Percentiles rank a stretch among this genome's conserved stretches.
phyloP scores from a whole-genome alignment of 2,113 vertebrate genomes.

The Ploceus nigricollis region DNA sequence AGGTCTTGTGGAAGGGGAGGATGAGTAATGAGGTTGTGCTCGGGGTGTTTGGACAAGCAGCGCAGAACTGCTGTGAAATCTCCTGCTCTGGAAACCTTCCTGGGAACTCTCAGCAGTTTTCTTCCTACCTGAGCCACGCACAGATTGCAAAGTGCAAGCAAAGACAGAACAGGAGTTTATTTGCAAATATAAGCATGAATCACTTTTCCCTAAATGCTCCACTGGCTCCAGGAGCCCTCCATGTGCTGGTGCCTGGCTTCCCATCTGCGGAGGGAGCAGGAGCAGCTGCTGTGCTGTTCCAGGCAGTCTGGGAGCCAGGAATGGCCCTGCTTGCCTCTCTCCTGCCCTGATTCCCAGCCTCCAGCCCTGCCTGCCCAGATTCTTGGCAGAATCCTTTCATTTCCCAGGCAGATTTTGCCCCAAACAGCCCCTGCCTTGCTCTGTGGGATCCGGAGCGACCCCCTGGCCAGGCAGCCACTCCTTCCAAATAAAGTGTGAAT shows the following conservation, averaged over 20 bases:
- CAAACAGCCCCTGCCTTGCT: background rate
- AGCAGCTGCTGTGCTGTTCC: background rate
- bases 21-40: background rate
- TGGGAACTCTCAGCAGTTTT: background rate
- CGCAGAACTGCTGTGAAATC: background rate
- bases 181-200: background rate
- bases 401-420: background rate
- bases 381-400: background rate
- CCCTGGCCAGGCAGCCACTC: background rate
- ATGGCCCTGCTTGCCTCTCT: background rate
- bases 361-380: background rate
- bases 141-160: background rate
- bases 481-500: background rate
- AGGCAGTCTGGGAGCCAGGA: background rate
- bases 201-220: background rate
- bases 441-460: background rate
- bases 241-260: background rate
- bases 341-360: background rate
- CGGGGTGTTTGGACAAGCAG: background rate
- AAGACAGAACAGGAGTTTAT: background rate
- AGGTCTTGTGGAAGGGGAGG: background rate
- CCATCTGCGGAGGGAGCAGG: background rate
- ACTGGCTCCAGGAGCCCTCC: background rate
- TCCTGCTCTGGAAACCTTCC: background rate
- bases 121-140: background rate